Percentiles rank a stretch among this genome's conserved stretches.
phyloP scores from a whole-genome alignment of 2,888 invertebrate genomes.

The Maniola hyperantus region DNA sequence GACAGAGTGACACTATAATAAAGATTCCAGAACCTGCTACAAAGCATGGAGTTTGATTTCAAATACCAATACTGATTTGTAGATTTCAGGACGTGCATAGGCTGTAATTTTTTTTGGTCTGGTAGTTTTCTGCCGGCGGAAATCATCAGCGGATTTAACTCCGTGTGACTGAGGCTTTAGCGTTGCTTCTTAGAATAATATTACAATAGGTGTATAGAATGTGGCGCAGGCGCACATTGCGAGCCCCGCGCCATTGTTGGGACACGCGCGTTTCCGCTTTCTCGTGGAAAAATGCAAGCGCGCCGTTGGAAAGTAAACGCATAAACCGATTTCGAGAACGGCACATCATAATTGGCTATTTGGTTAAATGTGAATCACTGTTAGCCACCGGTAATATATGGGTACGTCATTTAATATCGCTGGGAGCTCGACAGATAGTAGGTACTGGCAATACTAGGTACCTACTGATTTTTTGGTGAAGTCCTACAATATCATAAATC shows the following conservation, averaged over 20 bases:
- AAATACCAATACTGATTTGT: no score
- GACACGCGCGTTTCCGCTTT: constrained; percentile 80
- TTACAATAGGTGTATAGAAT: constrained; percentile 68
- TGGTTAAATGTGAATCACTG: constrained; percentile 38
- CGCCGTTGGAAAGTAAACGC: constrained; percentile 74
- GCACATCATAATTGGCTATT: constrained; percentile 45
- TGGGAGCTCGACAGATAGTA: not conserved
- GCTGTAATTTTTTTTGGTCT: no score
- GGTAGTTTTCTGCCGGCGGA: no score
- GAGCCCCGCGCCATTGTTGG: constrained; percentile 71
- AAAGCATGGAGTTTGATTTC: no score
- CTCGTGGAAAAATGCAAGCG: constrained; percentile 79
- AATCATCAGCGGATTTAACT: no score
- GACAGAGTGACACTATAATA: no score
- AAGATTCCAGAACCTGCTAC: no score
- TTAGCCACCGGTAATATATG: constrained; percentile 10
- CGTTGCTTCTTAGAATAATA: constrained; percentile 67
- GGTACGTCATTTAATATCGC: constrained; percentile 14
- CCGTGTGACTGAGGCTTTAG: no score
- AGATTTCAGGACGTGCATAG: no score
- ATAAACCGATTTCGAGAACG: constrained; percentile 50
- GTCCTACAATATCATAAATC: no score
- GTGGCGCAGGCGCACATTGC: constrained; percentile 58
- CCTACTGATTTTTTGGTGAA: not conserved
- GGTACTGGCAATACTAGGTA: not conserved